phyloP scores from a whole-genome alignment of 2,888 invertebrate genomes.

The Spatulosminthurus flaviceps region DNA sequence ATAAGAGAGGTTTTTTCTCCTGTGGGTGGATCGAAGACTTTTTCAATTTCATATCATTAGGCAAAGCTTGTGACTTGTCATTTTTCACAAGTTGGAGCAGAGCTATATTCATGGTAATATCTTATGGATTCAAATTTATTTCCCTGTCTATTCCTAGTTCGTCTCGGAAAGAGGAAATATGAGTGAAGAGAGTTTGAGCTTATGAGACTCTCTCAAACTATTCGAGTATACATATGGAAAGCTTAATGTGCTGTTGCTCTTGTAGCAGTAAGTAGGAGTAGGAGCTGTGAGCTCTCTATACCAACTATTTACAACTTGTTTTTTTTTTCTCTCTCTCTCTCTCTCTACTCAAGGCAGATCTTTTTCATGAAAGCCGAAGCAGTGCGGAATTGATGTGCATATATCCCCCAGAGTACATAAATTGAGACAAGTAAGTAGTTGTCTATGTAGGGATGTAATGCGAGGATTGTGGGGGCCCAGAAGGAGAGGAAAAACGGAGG shows the following conservation, averaged over 20 bases:
- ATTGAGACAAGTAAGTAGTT: constrained; percentile 45
- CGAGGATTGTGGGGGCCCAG: constrained; percentile 37
- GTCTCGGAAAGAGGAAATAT: constrained; percentile 41
- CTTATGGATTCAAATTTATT: constrained; percentile 56
- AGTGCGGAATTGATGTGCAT: constrained; percentile 22
- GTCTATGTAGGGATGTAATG: constrained; percentile 31
- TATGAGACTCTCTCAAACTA: not conserved
- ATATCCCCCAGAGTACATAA: constrained; percentile 39
- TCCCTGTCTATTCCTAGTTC: constrained; percentile 52
- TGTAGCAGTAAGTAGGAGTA: not conserved
- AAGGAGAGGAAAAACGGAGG: constrained; percentile 16
- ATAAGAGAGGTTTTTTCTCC: constrained; percentile 28
- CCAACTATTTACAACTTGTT: not conserved
- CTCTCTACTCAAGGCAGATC: not conserved
- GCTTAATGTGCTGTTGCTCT: constrained; percentile 16
- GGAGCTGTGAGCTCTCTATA: too few species aligned
- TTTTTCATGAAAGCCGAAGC: not conserved
- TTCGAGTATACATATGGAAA: not conserved
- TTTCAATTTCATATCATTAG: constrained; percentile 56
- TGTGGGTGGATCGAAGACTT: constrained; percentile 46
- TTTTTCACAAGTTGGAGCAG: constrained; percentile 53
- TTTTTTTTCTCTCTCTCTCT: not conserved
- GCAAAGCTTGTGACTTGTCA: constrained; percentile 54
- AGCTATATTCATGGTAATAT: constrained; percentile 50
- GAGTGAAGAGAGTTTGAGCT: constrained; percentile 38